Evolutionary conservation across 2,113 vertebrate genomes (phyloP).

Genomic region (Scalopus aquaticus): DNA sequence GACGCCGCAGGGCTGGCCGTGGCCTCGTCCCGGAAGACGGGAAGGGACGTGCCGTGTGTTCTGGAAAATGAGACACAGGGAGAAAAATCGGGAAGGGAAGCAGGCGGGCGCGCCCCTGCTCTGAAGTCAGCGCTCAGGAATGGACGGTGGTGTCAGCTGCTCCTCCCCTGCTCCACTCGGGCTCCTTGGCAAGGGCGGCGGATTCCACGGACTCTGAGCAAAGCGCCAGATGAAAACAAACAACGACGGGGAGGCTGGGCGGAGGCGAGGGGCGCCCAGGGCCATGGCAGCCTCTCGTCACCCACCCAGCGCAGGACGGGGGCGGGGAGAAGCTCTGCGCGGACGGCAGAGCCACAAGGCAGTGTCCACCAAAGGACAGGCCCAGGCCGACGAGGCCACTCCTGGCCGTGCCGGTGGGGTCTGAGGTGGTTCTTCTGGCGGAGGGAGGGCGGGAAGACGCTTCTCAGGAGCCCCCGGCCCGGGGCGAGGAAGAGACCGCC

Average conservation of each 20-base stretch:
- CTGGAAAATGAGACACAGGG: neutral
- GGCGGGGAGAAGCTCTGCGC: neutral
- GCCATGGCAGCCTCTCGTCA: neutral
- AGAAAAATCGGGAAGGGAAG: neutral
- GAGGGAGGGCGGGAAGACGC: no score
- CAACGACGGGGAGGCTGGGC: neutral
- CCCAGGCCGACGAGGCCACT: neutral
- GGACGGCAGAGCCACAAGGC: neutral
- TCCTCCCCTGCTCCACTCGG: neutral
- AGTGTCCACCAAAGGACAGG: neutral
- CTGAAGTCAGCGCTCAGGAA: neutral
- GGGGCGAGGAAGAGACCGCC: fast-evolving
- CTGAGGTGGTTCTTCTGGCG: neutral
- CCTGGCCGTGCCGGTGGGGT: neutral
- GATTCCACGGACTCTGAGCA: neutral
- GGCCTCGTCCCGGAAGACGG: neutral
- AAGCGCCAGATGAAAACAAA: neutral
- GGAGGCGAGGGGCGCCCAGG: neutral
- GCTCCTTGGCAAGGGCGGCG: neutral
- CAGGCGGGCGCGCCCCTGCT: neutral
- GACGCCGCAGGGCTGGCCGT: fast-evolving
- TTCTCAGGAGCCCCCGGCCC: neutral
- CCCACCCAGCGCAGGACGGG: neutral
- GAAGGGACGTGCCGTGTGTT: no score
- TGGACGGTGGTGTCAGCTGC: fast-evolving